Evolutionary conservation across 2,888 invertebrate species (phyloP), one percentile per base, ranked within the genome.

Genomic region (Miltochrista miniata): DNA sequence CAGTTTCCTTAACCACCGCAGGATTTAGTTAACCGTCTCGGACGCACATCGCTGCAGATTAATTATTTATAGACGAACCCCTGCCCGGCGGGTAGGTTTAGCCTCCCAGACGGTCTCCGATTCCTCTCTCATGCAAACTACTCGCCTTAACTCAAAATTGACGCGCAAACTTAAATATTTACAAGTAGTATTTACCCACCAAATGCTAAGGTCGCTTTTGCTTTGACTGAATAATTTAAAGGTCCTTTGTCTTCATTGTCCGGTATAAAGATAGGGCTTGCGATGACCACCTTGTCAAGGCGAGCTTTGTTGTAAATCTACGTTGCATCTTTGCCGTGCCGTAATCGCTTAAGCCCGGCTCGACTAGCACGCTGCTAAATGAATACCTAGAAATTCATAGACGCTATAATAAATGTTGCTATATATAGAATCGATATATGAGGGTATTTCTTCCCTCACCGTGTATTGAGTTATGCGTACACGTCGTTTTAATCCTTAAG

Each of bases 401-500:
- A 61, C 67, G 56, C 64, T 51, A 56, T 48, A 50, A 59, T 53
- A 57, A 58, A 54, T 45, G 52, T 38, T 45, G 45, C 14, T 59
- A 56, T 45, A 56, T 56, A 59, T 56, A 56, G 60, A 64, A 71
- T 71, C 72, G 45, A 72, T 71, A 53, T 51, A 47, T 43, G 47
- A 52, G 50, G 58, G 64, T 63, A 62, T 48, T 59, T 67, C 56
- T 63, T 59, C 64, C 59, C 59, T 56, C 61, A 55, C 59, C 79
- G 79, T 71, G 76, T 83, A 83, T 81, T 76, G 83, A 85, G 82
- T 83, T 86, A 83, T 85, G 80, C 77, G 79, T 83, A 81, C 77
- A 81, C 76, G 84, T 81, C 85, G 90, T 88, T 90, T 90, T 93
- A 94, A 94, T 93, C 93, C 93, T 91, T 93, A 93, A 93, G 93